Conservation (phyloP, 2,888 invertebrate genomes). For the Anarsia innoxiella region DNA sequence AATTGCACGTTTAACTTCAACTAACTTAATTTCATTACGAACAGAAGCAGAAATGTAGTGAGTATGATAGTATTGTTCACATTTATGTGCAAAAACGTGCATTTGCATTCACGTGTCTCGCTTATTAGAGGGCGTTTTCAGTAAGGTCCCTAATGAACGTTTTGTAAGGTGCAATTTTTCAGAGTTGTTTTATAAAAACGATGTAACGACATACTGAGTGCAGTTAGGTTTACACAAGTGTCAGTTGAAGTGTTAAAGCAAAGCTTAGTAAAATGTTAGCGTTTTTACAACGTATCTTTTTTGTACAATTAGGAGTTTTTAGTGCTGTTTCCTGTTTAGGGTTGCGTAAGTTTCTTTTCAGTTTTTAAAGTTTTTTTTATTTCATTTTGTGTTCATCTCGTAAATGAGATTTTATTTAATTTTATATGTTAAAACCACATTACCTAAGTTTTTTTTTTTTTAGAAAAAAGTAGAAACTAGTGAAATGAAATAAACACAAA, state of each 20-base stretch:
- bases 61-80: neutral
- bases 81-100: conserved; percentile 2
- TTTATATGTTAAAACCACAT: too few species aligned
- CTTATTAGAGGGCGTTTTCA: conserved; percentile 20
- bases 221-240: conserved; percentile 17
- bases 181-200: conserved; percentile 42
- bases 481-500: too few species aligned
- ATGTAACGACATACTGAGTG: conserved; percentile 16
- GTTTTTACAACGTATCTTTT: conserved; percentile 1
- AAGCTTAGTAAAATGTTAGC: conserved; percentile 7
- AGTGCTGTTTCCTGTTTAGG: conserved; percentile 24
- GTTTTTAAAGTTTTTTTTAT: neutral
- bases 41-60: conserved; percentile 1
- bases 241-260: neutral
- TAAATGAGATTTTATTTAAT: too few species aligned
- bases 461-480: too few species aligned
- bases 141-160: conserved; percentile 37
- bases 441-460: too few species aligned
- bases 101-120: conserved; percentile 21
- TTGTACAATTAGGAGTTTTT: conserved; percentile 6
- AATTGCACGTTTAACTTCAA: too few species aligned
- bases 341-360: conserved; percentile 39
- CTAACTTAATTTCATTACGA: neutral
- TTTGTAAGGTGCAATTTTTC: conserved; percentile 41
- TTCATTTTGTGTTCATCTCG: too few species aligned